Evolutionary conservation across 2,113 vertebrate genomes (phyloP), one percentile per base, ranked within the genome.

Genomic region (Parus major): DNA sequence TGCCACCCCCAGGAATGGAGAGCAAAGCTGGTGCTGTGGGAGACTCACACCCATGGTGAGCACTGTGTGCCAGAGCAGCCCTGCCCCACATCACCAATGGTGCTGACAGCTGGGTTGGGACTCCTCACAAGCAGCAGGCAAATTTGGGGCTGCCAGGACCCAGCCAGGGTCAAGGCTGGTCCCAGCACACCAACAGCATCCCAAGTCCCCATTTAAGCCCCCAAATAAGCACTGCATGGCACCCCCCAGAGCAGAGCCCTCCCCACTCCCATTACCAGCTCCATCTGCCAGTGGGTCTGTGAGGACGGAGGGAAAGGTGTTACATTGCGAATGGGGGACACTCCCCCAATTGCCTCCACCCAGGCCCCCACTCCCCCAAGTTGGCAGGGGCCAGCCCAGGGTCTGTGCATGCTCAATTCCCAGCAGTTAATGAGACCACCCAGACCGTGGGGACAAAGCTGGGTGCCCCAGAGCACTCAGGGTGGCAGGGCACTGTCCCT

Each of bases 251-350:
- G 76, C 79, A 85, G 75, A 93, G 76, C 33, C 71, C 68, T 50
- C 68, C 15, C 0, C 2, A 68, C 91, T 76, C 95, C 10, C 23
- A 88, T 98, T 98, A 98, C 98, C 97, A 2, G 61, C 90, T 97
- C 86, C 76, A 1, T 98, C 97, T 31, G 94, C 91, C 15, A 82
- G 94, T 8, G 73, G 92, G 42, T 98, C 98, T 98, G 97, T 36
- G 11, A 92, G 95, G 97, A 96, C 65, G 57, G 86, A 90, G 88
- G 92, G 28, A 97, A 63, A 92, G 59, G 59, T 55, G 97, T 96
- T 97, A 96, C 8, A 35, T 18, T 27, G 69, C 50, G 31, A 46
- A 90, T 0, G 2, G 11, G 29, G 35, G 4, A 42, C 42, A 35
- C 10, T 23, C 31, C 35, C 23, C 22, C 1, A 0, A 2, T 3